These are phyloP conservation scores for Drosophila teissieri DNA, from an alignment of 1,140 invertebrate species.

Conservation along the genomic window DNA sequence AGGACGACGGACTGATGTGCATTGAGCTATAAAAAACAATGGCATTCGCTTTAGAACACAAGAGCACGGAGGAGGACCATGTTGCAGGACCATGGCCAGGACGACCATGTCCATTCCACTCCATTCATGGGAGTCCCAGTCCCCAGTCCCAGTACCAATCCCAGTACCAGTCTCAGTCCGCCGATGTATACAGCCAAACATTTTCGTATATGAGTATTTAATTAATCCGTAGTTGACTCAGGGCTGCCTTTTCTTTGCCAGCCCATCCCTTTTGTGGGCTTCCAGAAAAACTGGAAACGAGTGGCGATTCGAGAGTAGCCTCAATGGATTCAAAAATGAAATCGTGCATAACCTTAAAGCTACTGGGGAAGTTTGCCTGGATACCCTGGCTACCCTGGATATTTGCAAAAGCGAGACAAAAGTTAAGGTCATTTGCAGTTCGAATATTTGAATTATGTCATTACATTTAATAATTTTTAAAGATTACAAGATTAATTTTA, in stretches of 20 bases:
- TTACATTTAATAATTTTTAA: background rate
- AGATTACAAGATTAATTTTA: too few relatives aligned
- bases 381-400: background rate
- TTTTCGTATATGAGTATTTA: conserved; percentile 79
- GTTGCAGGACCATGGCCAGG: conserved; percentile 2
- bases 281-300: conserved; percentile 2
- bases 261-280: background rate
- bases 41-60: conserved; percentile 51
- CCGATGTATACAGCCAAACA: conserved; percentile 43
- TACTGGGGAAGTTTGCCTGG: background rate
- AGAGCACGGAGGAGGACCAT: conserved; percentile 13
- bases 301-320: conserved; percentile 21
- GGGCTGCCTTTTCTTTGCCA: conserved; percentile 43
- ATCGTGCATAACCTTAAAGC: conserved; percentile 1
- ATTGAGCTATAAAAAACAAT: conserved; percentile 74
- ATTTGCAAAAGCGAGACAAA: background rate
- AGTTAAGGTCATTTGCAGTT: too few relatives aligned
- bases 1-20: conserved; percentile 47
- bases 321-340: conserved; percentile 37
- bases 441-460: too few relatives aligned
- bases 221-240: conserved; percentile 80
- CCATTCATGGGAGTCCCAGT: conserved; percentile 37
- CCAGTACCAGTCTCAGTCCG: conserved; percentile 2
- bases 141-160: too few relatives aligned
- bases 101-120: conserved; percentile 14